These are phyloP conservation scores for Nudaria mundana DNA, from an alignment of 2,888 invertebrate genomes.

Conservation along the genomic window DNA sequence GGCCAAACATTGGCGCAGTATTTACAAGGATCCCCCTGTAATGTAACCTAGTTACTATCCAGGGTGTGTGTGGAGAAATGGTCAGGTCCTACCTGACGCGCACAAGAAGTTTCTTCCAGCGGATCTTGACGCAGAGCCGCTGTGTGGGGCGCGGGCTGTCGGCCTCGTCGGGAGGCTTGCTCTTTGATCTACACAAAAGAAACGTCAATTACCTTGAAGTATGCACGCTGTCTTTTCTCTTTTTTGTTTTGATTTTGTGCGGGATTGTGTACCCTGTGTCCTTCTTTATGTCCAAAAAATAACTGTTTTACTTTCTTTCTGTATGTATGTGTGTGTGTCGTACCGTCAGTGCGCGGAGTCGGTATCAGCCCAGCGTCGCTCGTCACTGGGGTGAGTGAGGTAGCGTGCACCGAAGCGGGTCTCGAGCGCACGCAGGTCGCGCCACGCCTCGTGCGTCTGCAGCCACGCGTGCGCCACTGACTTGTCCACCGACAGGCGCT, in stretches of 20 bases:
- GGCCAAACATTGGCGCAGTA: slow-evolving; percentile 3
- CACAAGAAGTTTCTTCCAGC: slow-evolving; percentile 52
- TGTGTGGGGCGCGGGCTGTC: slow-evolving; percentile 17
- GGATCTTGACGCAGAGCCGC: slow-evolving; percentile 35
- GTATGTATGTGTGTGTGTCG: too few relatives aligned
- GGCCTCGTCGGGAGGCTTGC: slow-evolving; percentile 27
- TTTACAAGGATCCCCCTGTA: background rate
- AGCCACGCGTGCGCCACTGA: slow-evolving; percentile 97
- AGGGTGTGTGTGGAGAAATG: background rate
- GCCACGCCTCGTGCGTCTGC: slow-evolving; percentile 98
- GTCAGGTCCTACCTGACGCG: slow-evolving; percentile 33
- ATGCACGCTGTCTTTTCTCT: too few relatives aligned
- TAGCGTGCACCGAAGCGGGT: slow-evolving; percentile 57
- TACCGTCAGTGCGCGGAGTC: slow-evolving; percentile 35
- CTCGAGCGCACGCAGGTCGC: slow-evolving; percentile 94
- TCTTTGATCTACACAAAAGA: slow-evolving; percentile 31
- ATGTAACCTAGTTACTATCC: background rate
- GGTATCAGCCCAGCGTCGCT: slow-evolving; percentile 23
- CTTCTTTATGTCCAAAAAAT: too few relatives aligned
- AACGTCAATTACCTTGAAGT: too few relatives aligned
- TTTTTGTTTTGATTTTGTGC: too few relatives aligned
- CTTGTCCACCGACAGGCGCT: slow-evolving; percentile 97
- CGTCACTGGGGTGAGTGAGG: slow-evolving; percentile 70
- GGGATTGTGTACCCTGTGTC: too few relatives aligned
- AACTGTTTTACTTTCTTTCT: too few relatives aligned